Evolutionary conservation across 2,888 invertebrate genomes (phyloP).

Genomic region (Parnassius orleans): DNA sequence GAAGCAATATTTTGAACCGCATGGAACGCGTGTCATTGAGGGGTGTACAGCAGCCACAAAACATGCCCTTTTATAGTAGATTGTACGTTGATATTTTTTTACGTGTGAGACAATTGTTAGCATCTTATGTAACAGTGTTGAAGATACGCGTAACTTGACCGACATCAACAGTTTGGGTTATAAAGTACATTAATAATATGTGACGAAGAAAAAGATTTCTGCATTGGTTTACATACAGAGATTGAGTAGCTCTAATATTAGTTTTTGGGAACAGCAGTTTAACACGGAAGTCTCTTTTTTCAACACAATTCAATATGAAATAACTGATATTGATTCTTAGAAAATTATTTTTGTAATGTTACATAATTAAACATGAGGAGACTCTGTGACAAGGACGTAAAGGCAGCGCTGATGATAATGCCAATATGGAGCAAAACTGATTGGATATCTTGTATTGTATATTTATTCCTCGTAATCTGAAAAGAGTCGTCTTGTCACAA

Average conservation of each 20-base stretch:
- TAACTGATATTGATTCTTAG: conserved; percentile 56
- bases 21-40: conserved; percentile 13
- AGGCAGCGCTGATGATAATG: conserved; percentile 11
- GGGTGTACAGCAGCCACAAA: conserved; percentile 10
- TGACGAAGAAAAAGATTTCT: conserved; percentile 22
- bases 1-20: conserved; percentile 31
- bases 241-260: not conserved
- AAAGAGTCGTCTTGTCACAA: conserved; percentile 32
- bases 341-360: conserved; percentile 68
- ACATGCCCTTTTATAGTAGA: conserved; percentile 17
- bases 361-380: conserved; percentile 44
- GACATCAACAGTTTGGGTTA: conserved; percentile 4
- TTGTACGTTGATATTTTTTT: conserved; percentile 26
- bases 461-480: too few species aligned
- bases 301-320: conserved; percentile 51
- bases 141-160: conserved; percentile 1
- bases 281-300: conserved; percentile 48
- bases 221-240: not conserved
- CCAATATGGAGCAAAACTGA: not conserved
- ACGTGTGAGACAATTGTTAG: conserved; percentile 20
- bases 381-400: conserved; percentile 34
- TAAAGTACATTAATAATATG: conserved; percentile 3
- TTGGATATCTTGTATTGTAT: not conserved
- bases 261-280: conserved; percentile 14
- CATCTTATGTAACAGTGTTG: conserved; percentile 7